phyloP scores from a whole-genome alignment of 2,888 invertebrate genomes.

The Ophioninae sp. region DNA sequence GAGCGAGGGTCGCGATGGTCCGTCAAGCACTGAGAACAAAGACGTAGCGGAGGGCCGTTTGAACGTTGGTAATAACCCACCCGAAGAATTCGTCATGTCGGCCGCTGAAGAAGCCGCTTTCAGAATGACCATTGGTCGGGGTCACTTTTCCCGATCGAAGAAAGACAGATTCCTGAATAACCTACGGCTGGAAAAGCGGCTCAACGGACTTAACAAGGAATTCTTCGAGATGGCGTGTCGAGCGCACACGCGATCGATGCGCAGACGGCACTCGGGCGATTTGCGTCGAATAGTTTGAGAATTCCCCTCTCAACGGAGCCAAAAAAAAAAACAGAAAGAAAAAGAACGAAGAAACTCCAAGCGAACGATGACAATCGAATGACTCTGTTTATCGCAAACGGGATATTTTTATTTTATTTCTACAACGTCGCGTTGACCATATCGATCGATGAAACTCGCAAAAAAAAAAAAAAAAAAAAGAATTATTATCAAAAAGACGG shows the following conservation, averaged over 20 bases:
- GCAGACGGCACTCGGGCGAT: conserved; percentile 68
- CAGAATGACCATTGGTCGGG: conserved; percentile 73
- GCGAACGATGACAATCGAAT: conserved; percentile 14
- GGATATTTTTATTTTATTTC: neutral
- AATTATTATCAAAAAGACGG: conserved; percentile 50
- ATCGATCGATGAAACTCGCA: neutral
- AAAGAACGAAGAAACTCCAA: neutral
- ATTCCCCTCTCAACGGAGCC: neutral
- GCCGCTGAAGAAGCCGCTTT: conserved; percentile 74
- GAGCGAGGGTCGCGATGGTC: conserved; percentile 3
- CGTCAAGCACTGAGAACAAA: conserved; percentile 8
- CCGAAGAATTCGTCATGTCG: conserved; percentile 67
- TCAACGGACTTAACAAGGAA: conserved; percentile 73
- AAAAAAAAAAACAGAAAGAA: conserved; percentile 19
- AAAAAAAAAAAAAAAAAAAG: conserved; percentile 8
- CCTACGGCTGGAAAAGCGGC: conserved; percentile 73
- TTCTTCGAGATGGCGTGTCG: conserved; percentile 70
- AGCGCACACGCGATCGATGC: conserved; percentile 62
- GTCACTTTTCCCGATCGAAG: conserved; percentile 75
- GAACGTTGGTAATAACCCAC: conserved; percentile 55
- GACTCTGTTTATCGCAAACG: conserved; percentile 2
- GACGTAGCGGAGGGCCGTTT: conserved; percentile 6
- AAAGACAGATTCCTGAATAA: conserved; percentile 76
- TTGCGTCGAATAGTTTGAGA: conserved; percentile 66
- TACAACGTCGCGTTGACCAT: neutral